Evolutionary conservation across 2,113 vertebrate genomes (phyloP), one percentile per base, ranked within the genome.

Genomic region (Myotis lucifugus): DNA sequence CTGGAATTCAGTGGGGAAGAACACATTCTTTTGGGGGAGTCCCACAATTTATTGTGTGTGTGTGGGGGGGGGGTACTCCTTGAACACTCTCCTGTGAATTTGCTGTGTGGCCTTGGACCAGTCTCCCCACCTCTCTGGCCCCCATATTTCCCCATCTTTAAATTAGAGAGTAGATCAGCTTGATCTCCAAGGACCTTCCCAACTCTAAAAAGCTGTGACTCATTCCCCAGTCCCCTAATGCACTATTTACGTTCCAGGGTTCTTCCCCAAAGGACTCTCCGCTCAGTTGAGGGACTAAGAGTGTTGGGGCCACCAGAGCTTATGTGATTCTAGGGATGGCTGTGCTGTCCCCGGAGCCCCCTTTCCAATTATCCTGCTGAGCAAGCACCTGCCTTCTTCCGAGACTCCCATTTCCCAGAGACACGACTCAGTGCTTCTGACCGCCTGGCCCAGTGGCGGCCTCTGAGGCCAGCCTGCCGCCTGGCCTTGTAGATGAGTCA

Each of bases 331-430:
- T 72, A 79, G 64, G 74, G 85, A 91, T 97, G 85, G 78, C 46
- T 15, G 0, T 73, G 19, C 64, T 27, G 8, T 96, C 93, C 95
- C 96, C 37, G 76, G 96, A 83, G 97, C 40, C 32, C 11, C 78
- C 48, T 95, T 94, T 96, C 94, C 91, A 97, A 97, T 97, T 97
- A 97, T 93, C 29, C 69, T 88, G 77, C 85, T 27, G 67, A 91
- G 48, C 52, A 82, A 92, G 83, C 95, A 97, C 94, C 95, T 96
- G 96, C 94, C 69, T 97, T 97, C 94, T 91, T 94, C n/a, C 0
- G 40, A 95, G 96, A 95, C 82, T 91, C 64, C 48, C 7, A 48
- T 91, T 90, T 91, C 88, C 86, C 94, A 67, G 64, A 86, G 94
- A 95, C 54, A 76, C 2, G 1, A 46, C 50, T 48, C 78, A 29